Evolutionary conservation across 2,797 vertebrate genomes (phyloP).

Genomic region (Sebastiscus tertius): DNA sequence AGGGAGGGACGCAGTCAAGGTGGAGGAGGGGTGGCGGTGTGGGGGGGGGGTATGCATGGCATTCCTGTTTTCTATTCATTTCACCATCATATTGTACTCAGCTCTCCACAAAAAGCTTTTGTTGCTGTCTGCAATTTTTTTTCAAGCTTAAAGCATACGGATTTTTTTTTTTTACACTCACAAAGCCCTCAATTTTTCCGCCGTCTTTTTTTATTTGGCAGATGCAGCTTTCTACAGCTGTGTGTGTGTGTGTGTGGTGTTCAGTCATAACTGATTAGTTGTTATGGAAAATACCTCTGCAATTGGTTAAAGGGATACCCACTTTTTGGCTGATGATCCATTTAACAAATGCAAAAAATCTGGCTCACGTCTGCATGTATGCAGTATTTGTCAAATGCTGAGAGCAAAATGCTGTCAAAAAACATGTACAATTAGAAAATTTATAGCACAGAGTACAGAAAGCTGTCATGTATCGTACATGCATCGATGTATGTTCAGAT

Average conservation of each 20-base stretch:
- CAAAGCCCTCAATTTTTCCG: not conserved
- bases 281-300: not conserved
- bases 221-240: not conserved
- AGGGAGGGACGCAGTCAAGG: constrained; percentile 18
- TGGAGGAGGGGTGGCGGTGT: not conserved
- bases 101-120: constrained; percentile 57
- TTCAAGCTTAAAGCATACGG: constrained; percentile 1
- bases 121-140: constrained; percentile 43
- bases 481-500: not conserved
- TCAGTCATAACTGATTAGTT: not conserved
- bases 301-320: not conserved
- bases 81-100: constrained; percentile 47
- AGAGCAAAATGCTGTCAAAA: not conserved
- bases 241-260: not conserved
- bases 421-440: no score
- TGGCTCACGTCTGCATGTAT: not conserved
- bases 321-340: not conserved
- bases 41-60: constrained; percentile 40
- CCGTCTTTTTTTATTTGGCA: constrained; percentile 11
- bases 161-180: constrained; percentile 12
- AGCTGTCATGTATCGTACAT: not conserved
- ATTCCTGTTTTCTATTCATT: constrained; percentile 73
- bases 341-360: not conserved
- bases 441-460: no score
- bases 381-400: not conserved